Conservation (phyloP, 2,888 invertebrate genomes). For the Drosophila nr. perissopoda region DNA sequence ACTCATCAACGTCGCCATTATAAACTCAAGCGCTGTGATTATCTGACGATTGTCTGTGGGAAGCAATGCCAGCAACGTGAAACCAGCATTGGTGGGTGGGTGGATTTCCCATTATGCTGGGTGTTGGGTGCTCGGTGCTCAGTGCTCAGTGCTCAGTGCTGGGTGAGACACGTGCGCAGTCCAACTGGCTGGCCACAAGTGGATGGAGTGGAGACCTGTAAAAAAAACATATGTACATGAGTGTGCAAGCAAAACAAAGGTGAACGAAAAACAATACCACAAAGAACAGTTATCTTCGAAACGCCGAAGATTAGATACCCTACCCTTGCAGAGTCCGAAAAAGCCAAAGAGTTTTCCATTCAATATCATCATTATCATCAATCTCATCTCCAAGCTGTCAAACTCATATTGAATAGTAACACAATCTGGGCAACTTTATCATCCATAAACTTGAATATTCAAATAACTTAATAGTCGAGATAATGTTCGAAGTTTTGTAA, state of each 20-base stretch:
- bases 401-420: background rate
- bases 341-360: background rate
- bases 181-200: constrained; percentile 19
- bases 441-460: background rate
- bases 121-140: constrained; percentile 9
- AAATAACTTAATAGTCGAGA: background rate
- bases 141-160: background rate
- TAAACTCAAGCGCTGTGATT: constrained; percentile 72
- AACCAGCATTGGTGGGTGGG: constrained; percentile 17
- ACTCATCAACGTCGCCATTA: constrained; percentile 73
- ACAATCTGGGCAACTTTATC: background rate
- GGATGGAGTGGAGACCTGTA: constrained; percentile 7
- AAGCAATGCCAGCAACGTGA: constrained; percentile 22
- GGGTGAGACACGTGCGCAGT: constrained; percentile 37
- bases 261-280: constrained; percentile 12
- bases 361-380: background rate
- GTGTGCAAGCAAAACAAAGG: constrained; percentile 17
- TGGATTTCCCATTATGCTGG: constrained; percentile 9
- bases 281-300: constrained; percentile 1
- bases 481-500: background rate
- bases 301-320: background rate
- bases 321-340: background rate
- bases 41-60: constrained; percentile 65
- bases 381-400: background rate
- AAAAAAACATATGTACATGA: constrained; percentile 1